phyloP scores from a whole-genome alignment of 2,888 invertebrate genomes.

The Phortica okadai region DNA sequence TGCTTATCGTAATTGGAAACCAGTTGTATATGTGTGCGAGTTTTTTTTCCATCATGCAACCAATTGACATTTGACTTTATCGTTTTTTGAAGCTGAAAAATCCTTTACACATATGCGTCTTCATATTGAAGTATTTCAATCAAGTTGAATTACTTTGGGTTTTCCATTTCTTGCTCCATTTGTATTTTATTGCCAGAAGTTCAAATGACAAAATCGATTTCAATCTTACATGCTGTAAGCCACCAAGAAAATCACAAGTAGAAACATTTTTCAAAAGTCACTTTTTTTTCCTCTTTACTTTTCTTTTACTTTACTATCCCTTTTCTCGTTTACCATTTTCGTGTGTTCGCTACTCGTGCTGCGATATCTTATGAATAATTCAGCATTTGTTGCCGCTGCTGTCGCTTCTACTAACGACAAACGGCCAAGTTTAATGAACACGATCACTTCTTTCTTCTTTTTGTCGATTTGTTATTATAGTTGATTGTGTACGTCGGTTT shows the following conservation, averaged over 20 bases:
- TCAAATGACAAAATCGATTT: too few relatives aligned
- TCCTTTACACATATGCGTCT: too few relatives aligned
- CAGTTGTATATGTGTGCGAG: not conserved
- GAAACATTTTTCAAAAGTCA: too few relatives aligned
- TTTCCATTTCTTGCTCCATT: too few relatives aligned
- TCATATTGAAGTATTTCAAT: too few relatives aligned
- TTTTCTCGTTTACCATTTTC: not conserved
- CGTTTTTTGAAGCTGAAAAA: too few relatives aligned
- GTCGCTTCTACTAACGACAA: not conserved
- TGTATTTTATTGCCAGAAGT: too few relatives aligned
- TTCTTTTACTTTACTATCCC: not conserved
- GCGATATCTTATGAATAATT: constrained; percentile 16
- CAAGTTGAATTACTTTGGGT: too few relatives aligned
- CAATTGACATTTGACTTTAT: not conserved
- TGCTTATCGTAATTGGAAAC: not conserved
- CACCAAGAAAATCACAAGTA: too few relatives aligned
- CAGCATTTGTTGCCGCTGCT: not conserved
- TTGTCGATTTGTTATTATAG: not conserved
- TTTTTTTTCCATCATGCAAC: not conserved
- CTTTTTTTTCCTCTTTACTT: not conserved
- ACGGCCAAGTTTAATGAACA: not conserved
- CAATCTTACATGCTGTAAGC: too few relatives aligned
- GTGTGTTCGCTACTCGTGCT: not conserved
- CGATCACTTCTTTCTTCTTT: not conserved
- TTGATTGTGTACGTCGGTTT: not conserved